phyloP scores from a whole-genome alignment of 1,140 invertebrate genomes.

The Drosophila nikananu region DNA sequence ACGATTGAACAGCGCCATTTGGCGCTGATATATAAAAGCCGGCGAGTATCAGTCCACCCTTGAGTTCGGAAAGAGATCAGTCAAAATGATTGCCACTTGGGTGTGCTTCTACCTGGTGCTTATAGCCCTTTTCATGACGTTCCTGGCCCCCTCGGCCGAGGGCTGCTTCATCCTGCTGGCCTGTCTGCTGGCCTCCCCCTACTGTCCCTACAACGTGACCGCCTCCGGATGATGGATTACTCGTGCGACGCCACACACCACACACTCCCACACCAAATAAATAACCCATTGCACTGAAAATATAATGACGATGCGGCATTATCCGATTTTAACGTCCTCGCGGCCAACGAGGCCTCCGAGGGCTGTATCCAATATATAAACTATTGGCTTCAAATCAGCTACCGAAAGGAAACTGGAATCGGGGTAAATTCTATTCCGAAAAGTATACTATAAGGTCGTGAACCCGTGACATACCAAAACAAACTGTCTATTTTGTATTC shows the following conservation, averaged over 20 bases:
- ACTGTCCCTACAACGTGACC: constrained; percentile 33
- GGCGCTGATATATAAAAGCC: constrained; percentile 5
- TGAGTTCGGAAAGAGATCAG: constrained; percentile 9
- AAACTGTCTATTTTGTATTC: neutral
- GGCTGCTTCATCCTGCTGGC: constrained; percentile 37
- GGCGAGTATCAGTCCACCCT: neutral
- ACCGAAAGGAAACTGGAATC: neutral
- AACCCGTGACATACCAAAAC: neutral
- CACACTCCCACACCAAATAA: constrained; percentile 27
- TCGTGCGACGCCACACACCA: neutral
- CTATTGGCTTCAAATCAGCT: neutral
- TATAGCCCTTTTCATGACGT: constrained; percentile 28
- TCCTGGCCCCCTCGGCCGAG: constrained; percentile 20
- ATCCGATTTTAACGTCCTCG: neutral
- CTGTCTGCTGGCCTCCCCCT: constrained; percentile 12
- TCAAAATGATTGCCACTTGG: constrained; percentile 39
- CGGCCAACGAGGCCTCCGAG: neutral
- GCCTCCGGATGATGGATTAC: constrained; percentile 14
- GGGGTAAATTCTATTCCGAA: neutral
- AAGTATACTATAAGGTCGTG: neutral
- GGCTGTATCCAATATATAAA: neutral
- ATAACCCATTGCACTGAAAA: constrained; percentile 20
- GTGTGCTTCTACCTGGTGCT: constrained; percentile 43
- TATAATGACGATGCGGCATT: neutral
- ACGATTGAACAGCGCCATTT: neutral